These are phyloP conservation scores for Aleiodes sp. DNA, from an alignment of 1,140 invertebrate genomes.

Conservation along the genomic window DNA sequence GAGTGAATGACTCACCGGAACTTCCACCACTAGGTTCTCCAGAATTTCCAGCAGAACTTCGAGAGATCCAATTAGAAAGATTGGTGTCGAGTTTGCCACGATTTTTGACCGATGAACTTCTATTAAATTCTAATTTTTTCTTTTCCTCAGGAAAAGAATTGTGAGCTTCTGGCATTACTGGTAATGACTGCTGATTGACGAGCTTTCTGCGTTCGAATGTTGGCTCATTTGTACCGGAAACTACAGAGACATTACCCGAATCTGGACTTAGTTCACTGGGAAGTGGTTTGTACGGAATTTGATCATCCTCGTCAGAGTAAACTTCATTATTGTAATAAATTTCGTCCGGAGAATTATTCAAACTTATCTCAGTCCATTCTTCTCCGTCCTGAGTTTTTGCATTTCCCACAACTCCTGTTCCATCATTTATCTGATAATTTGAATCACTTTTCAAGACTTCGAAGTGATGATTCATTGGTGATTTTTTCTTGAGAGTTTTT, in stretches of 20 bases:
- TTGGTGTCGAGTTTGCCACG: slow-evolving; percentile 58
- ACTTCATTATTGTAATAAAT: slow-evolving; percentile 55
- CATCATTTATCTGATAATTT: slow-evolving; percentile 20
- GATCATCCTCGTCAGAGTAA: slow-evolving; percentile 61
- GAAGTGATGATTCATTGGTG: slow-evolving; percentile 38
- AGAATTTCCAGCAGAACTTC: slow-evolving; percentile 53
- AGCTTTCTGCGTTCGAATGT: slow-evolving; percentile 39
- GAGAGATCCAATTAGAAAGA: slow-evolving; percentile 63
- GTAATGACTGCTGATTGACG: slow-evolving; percentile 59
- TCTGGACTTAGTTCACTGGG: slow-evolving; percentile 58
- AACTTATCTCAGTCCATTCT: slow-evolving; percentile 67
- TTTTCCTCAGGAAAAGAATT: slow-evolving; percentile 52
- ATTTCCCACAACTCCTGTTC: neutral
- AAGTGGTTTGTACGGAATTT: slow-evolving; percentile 61
- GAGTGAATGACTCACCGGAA: too few species aligned
- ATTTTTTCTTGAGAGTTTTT: slow-evolving; percentile 47
- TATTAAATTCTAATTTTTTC: slow-evolving; percentile 55
- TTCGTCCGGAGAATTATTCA: slow-evolving; percentile 64
- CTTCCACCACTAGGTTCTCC: slow-evolving; percentile 54
- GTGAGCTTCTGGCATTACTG: too few species aligned
- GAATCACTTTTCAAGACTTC: neutral
- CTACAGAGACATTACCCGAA: slow-evolving; percentile 28
- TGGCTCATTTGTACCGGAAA: neutral
- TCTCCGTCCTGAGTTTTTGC: slow-evolving; percentile 50
- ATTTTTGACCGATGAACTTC: slow-evolving; percentile 59